Conservation (phyloP, 2,797 vertebrate genomes). For the Parauchenoglanis ngamensis region DNA sequence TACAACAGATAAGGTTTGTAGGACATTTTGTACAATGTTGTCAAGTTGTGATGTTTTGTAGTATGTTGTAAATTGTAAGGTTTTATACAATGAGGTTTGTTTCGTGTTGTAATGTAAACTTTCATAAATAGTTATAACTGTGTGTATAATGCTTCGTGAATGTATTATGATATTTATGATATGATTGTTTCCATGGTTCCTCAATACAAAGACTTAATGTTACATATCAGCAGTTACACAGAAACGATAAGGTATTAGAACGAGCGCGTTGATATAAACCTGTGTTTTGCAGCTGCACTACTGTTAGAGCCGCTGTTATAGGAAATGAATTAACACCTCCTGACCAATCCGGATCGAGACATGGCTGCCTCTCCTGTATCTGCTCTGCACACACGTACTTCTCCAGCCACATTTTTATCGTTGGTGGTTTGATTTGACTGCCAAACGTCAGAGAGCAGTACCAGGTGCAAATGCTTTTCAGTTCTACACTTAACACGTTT, state of each 20-base stretch:
- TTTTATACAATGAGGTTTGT: no score
- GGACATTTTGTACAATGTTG: neutral
- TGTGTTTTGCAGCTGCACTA: neutral
- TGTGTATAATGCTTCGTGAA: neutral
- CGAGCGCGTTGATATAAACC: no score
- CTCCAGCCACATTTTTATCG: constrained; percentile 43
- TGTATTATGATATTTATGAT: neutral
- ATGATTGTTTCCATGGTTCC: neutral
- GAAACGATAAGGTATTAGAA: neutral
- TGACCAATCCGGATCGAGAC: neutral
- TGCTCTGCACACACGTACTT: constrained; percentile 11
- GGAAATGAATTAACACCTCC: neutral
- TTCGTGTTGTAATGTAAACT: no score
- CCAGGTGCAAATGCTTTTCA: constrained; percentile 47
- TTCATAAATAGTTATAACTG: neutral
- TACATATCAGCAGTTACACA: neutral
- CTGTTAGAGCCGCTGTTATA: neutral
- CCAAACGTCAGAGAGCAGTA: constrained; percentile 40
- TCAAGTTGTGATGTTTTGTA: neutral
- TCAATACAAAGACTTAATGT: neutral
- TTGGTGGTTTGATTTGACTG: constrained; percentile 58
- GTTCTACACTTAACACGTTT: constrained; percentile 37
- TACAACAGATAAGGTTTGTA: no score
- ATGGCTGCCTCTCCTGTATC: neutral
- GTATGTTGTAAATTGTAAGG: neutral